A percentile compares a stretch with the other conserved stretches of the same genome.
Conservation (phyloP, 1,140 invertebrate species). For the Drosophila parabipectinata region DNA sequence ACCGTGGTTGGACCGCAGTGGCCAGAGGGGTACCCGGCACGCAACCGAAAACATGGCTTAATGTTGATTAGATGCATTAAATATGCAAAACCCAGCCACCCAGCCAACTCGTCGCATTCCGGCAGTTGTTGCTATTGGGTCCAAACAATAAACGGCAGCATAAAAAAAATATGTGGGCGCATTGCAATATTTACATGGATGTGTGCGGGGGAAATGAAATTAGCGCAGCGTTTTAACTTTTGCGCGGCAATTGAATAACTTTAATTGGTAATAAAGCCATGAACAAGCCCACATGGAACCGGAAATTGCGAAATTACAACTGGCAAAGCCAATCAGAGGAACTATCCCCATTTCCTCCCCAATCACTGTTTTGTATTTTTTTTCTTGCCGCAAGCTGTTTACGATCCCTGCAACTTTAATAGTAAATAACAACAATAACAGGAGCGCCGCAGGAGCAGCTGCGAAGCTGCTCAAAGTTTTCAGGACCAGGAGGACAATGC, state of each 20-base stretch:
- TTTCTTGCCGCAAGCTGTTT: conserved; percentile 65
- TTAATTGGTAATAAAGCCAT: conserved; percentile 72
- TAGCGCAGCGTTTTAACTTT: conserved; percentile 68
- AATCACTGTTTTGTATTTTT: conserved; percentile 1
- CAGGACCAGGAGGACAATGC: conserved; percentile 19
- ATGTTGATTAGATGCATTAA: conserved; percentile 79
- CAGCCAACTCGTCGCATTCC: conserved; percentile 16
- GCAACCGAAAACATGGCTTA: conserved; percentile 66
- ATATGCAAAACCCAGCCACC: conserved; percentile 65
- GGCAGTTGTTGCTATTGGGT: conserved; percentile 38
- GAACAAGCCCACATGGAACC: conserved; percentile 46
- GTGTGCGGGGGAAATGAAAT: conserved; percentile 55
- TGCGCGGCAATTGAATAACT: conserved; percentile 74
- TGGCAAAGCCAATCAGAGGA: conserved; percentile 59
- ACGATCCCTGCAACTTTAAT: conserved; percentile 66
- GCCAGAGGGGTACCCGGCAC: background rate
- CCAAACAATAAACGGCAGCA: conserved; percentile 58
- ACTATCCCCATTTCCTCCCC: conserved; percentile 5
- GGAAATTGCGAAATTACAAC: conserved; percentile 57
- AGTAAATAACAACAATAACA: conserved; percentile 80
- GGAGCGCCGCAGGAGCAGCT: conserved; percentile 62
- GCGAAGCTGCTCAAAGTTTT: conserved; percentile 53
- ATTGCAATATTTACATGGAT: conserved; percentile 20
- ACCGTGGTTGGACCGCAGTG: conserved; percentile 49
- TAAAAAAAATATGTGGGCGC: conserved; percentile 46